These are phyloP conservation scores for Melanaphis sacchari DNA, from an alignment of 1,140 invertebrate species.

Conservation along the genomic window DNA sequence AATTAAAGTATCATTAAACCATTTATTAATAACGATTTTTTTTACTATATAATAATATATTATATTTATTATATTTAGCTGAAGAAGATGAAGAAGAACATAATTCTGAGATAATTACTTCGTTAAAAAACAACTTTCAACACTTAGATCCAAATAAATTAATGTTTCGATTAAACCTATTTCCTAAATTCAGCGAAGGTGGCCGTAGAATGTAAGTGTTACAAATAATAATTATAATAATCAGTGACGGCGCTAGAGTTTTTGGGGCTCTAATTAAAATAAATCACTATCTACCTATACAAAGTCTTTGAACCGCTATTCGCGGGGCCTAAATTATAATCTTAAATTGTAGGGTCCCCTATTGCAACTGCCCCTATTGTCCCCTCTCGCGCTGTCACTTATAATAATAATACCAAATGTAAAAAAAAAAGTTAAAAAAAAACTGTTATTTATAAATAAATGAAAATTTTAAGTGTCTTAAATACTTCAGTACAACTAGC, in stretches of 20 bases:
- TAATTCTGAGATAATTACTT: not conserved
- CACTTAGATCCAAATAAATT: not conserved
- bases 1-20: not conserved
- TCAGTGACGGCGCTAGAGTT: no score
- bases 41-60: not conserved
- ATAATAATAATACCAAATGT: not conserved
- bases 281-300: no score
- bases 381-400: no score
- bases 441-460: no score
- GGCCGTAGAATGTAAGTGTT: slow-evolving; percentile 2
- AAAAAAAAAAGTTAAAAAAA: not conserved
- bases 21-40: not conserved
- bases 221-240: no score
- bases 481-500: no score
- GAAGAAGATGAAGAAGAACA: not conserved
- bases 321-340: no score
- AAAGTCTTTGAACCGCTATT: no score
- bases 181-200: slow-evolving; percentile 26
- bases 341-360: no score
- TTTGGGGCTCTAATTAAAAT: no score
- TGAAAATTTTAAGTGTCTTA: no score
- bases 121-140: not conserved
- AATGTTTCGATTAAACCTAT: slow-evolving; percentile 30
- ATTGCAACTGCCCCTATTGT: no score
- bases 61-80: not conserved